Base-by-base conservation (phyloP, 2,888 invertebrate species). In the Mycogona germanica region DNA sequence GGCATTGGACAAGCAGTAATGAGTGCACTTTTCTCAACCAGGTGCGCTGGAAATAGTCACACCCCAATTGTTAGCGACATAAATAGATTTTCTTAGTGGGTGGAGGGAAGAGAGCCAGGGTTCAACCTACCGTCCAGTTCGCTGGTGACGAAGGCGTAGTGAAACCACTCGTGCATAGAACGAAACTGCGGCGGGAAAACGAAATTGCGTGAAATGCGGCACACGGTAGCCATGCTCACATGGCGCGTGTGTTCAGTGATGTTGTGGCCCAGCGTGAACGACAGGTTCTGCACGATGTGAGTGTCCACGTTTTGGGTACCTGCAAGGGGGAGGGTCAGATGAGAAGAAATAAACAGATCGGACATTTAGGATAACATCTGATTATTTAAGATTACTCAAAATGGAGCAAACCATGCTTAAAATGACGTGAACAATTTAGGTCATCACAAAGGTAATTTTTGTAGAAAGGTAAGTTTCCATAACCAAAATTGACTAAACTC, bases 111-210 rank as follows among this genome's bases (percentile, higher is more conserved):
- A n/a, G n/a, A n/a, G n/a, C n/a, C n/a, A n/a, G n/a, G n/a, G n/a
- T n/a, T n/a, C n/a, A n/a, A 60, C 68, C 70, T 69, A 91, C 92
- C 89, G 73, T 93, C 93, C 53, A 93, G 85, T 72, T 93, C 93
- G 68, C 87, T 87, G 63, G 86, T 87, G 21, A 89, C 85, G 73
- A 96, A 95, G 0, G 95, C 89, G 71, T 96, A 96, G 64, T 87
- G 84, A 75, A 96, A 95, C 95, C 96, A 96, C 72, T 96, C 95
- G 64, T 85, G 83, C 38, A 95, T 76, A 35, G 86, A 86, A 71
- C 91, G 87, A 72, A 93, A 93, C 72, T 93, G 93, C 29, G 93
- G 95, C 59, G 93, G 93, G 73, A 95, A 93, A 57, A 92, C 80
- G 58, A 92, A 82, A 61, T 87, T 89, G 48, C 95, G 76, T 50